These are phyloP conservation scores for Drosophila flavopinicola DNA, from an alignment of 2,888 invertebrate genomes.

Conservation along the genomic window DNA sequence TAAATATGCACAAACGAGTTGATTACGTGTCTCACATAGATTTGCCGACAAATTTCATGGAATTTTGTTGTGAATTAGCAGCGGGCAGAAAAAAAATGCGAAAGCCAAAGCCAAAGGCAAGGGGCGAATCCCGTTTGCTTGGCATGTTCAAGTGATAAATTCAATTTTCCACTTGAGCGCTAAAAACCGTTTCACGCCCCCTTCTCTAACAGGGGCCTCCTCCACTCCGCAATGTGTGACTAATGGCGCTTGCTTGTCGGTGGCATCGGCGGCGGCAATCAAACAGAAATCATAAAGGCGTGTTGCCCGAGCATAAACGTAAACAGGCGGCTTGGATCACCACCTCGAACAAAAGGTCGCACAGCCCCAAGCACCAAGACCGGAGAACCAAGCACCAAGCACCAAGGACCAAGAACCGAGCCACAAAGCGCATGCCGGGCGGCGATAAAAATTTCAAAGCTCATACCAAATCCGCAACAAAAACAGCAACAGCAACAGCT, in stretches of 20 bases:
- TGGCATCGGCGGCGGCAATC: constrained; percentile 69
- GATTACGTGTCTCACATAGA: constrained; percentile 78
- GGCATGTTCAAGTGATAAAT: constrained; percentile 79
- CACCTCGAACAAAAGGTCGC: constrained; percentile 55
- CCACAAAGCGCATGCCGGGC: constrained; percentile 60
- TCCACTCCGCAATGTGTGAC: constrained; percentile 61
- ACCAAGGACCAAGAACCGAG: neutral
- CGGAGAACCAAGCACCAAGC: neutral
- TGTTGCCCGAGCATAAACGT: constrained; percentile 76
- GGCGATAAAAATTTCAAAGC: constrained; percentile 71
- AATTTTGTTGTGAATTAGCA: constrained; percentile 62
- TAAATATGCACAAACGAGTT: constrained; percentile 76
- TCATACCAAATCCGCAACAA: constrained; percentile 27
- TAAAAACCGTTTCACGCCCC: constrained; percentile 35
- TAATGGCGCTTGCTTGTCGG: constrained; percentile 71
- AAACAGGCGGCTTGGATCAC: constrained; percentile 40
- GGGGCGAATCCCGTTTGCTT: constrained; percentile 47
- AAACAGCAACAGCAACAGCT: constrained; percentile 7
- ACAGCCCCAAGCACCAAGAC: constrained; percentile 6
- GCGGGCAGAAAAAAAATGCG: constrained; percentile 21
- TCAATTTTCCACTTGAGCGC: constrained; percentile 79
- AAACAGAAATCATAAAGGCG: constrained; percentile 81
- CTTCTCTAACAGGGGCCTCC: neutral
- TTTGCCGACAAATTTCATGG: constrained; percentile 59
- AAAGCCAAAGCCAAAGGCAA: constrained; percentile 24